Conservation (phyloP, 2,888 invertebrate genomes). For the Macrophya annulata region DNA sequence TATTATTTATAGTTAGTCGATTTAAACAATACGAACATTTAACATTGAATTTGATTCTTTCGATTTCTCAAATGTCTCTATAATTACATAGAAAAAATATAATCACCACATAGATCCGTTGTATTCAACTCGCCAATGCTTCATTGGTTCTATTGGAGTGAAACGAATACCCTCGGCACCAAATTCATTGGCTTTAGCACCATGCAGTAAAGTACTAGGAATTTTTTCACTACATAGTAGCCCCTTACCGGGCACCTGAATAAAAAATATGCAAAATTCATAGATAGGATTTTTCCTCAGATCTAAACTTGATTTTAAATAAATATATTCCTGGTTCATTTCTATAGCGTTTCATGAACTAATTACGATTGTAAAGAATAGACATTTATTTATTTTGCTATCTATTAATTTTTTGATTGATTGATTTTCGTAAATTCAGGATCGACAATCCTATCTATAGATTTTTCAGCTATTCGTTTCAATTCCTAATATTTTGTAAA, state of each 20-base stretch:
- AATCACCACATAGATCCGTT: slow-evolving; percentile 85
- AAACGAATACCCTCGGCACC: slow-evolving; percentile 87
- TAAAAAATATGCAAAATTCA: slow-evolving; percentile 42
- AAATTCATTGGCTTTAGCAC: slow-evolving; percentile 82
- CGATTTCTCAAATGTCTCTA: not conserved
- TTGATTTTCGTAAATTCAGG: not conserved
- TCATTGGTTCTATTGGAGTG: slow-evolving; percentile 87
- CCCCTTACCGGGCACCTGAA: slow-evolving; percentile 86
- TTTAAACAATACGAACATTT: not conserved
- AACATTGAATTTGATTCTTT: not conserved
- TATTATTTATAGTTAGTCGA: too few relatives aligned
- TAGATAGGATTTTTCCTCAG: not conserved
- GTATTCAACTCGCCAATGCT: slow-evolving; percentile 86
- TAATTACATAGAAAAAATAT: not conserved
- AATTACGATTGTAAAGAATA: not conserved
- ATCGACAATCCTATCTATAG: not conserved
- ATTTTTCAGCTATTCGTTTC: slow-evolving; percentile 2
- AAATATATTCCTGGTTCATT: not conserved
- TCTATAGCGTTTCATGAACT: not conserved
- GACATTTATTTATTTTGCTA: not conserved
- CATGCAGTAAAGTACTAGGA: slow-evolving; percentile 85
- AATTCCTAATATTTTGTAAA: not conserved
- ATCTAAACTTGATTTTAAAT: slow-evolving; percentile 60
- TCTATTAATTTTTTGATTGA: not conserved
- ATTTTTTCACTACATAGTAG: slow-evolving; percentile 85